A percentile compares a stretch with the other conserved stretches of the same genome.
Evolutionary conservation across 2,797 vertebrate species (phyloP).

Genomic region (Ispidina picta): DNA sequence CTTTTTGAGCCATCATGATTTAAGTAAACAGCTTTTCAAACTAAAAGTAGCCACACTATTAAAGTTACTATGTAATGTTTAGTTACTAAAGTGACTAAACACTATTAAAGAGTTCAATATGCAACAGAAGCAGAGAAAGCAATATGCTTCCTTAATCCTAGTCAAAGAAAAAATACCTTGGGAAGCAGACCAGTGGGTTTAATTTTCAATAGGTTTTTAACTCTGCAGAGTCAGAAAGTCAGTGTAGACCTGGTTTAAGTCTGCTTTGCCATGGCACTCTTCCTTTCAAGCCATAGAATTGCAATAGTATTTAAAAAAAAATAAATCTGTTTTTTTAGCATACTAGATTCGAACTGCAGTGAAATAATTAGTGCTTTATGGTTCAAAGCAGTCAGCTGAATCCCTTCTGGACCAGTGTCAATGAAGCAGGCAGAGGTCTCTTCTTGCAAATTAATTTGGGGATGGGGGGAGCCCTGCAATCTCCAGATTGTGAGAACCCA

Average conservation of each 20-base stretch:
- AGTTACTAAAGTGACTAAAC: not conserved
- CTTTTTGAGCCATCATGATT: not conserved
- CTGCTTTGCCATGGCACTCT: not conserved
- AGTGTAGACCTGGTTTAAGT: not conserved
- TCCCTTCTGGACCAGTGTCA: not conserved
- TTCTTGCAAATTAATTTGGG: not conserved
- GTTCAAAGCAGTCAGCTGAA: not conserved
- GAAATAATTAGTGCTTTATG: not conserved
- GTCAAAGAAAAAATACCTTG: not conserved
- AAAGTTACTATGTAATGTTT: not conserved
- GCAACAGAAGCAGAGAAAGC: not conserved
- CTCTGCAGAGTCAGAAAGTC: not conserved
- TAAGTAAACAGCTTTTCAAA: not conserved
- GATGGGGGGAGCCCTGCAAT: not conserved
- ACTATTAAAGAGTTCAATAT: not conserved
- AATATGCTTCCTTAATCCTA: not conserved
- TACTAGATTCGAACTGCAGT: not conserved
- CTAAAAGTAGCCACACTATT: not conserved
- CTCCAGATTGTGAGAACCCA: not conserved
- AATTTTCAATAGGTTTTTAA: not conserved
- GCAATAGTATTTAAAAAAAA: not conserved
- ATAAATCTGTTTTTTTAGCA: not conserved
- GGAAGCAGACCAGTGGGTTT: not conserved
- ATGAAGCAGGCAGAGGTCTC: not conserved
- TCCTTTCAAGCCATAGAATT: conserved; percentile 2